These are phyloP conservation scores for Latrodectus hesperus DNA, from an alignment of 2,888 invertebrate species.

Conservation along the genomic window DNA sequence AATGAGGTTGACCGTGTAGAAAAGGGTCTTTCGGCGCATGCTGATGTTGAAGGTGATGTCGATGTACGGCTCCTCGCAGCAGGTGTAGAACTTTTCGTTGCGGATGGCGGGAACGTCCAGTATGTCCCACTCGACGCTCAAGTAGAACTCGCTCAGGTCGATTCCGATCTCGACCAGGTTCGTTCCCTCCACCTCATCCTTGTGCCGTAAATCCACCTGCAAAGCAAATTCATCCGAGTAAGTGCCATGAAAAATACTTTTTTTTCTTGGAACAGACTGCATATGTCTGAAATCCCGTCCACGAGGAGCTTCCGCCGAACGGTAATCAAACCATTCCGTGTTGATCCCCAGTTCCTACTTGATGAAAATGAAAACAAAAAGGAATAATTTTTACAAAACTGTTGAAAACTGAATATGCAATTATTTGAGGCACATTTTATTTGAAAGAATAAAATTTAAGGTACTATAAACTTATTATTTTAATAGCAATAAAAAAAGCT, in stretches of 20 bases:
- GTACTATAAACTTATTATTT: too few relatives aligned
- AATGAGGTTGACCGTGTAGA: constrained; percentile 96
- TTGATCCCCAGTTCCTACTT: too few relatives aligned
- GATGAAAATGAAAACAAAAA: too few relatives aligned
- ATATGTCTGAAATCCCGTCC: too few relatives aligned
- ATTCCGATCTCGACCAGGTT: constrained; percentile 91
- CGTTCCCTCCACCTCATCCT: constrained; percentile 87
- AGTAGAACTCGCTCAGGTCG: constrained; percentile 97
- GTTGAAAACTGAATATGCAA: too few relatives aligned
- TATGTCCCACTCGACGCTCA: constrained; percentile 99
- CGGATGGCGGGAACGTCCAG: constrained; percentile 95
- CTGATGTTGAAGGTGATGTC: constrained; percentile 98
- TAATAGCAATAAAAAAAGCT: too few relatives aligned
- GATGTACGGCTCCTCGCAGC: constrained; percentile 95
- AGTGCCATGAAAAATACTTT: neutral
- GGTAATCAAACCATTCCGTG: too few relatives aligned
- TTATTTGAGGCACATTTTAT: too few relatives aligned
- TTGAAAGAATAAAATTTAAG: too few relatives aligned
- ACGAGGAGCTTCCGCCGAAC: too few relatives aligned
- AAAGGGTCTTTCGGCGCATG: constrained; percentile 93
- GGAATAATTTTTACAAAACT: too few relatives aligned
- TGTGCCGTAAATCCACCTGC: constrained; percentile 90
- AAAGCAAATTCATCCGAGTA: constrained; percentile 70
- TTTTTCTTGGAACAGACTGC: neutral
- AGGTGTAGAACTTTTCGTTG: constrained; percentile 93